phyloP scores from a whole-genome alignment of 2,888 invertebrate species.

The Melanchra persicariae region DNA sequence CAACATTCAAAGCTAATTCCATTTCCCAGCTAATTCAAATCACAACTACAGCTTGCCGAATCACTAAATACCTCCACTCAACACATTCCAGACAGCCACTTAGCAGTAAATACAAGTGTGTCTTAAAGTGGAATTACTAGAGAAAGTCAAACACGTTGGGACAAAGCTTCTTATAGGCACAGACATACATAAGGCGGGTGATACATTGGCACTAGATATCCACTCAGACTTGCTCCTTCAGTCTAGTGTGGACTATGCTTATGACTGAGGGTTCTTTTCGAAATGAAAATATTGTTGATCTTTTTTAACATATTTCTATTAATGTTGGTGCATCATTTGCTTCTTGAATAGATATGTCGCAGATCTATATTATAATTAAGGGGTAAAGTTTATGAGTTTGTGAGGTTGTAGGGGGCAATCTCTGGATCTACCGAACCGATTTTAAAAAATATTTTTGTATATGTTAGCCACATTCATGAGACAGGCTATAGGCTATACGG shows the following conservation, averaged over 20 bases:
- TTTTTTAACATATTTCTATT: not conserved
- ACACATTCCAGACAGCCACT: conserved; percentile 26
- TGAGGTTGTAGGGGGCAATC: no score
- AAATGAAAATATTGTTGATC: not conserved
- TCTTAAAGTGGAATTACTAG: conserved; percentile 54
- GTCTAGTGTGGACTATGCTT: conserved; percentile 10
- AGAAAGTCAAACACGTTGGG: conserved; percentile 56
- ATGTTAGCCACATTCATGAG: no score
- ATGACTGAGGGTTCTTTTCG: not conserved
- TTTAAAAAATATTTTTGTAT: no score
- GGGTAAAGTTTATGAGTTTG: no score
- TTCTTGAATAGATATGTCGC: no score
- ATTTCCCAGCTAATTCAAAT: not conserved
- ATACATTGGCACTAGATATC: conserved; percentile 21
- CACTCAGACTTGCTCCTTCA: not conserved
- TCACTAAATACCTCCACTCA: conserved; percentile 9
- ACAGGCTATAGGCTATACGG: no score
- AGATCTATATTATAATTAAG: no score
- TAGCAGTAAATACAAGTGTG: conserved; percentile 36
- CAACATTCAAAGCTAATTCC: not conserved
- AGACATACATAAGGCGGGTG: conserved; percentile 9
- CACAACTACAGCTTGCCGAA: not conserved
- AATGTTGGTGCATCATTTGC: not conserved
- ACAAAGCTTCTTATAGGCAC: conserved; percentile 33
- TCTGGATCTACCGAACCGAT: no score